Conservation (phyloP, 2,888 invertebrate genomes). For the Agrotis exclamationis region DNA sequence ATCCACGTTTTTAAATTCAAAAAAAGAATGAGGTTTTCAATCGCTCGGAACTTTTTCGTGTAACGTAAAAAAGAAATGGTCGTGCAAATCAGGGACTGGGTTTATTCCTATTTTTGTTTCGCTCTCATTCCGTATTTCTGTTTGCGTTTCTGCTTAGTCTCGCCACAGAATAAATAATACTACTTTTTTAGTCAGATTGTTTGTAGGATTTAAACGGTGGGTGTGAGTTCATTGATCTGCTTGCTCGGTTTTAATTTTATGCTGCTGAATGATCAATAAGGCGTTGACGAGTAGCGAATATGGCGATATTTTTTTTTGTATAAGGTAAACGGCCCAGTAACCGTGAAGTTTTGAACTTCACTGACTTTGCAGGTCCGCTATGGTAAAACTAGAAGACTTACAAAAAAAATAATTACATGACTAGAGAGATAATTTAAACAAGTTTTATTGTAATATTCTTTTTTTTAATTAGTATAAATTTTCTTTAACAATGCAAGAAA, state of each 20-base stretch:
- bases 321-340: too few species aligned
- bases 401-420: too few species aligned
- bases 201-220: slow-evolving; percentile 28
- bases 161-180: slow-evolving; percentile 39
- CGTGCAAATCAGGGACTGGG: slow-evolving; percentile 26
- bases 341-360: too few species aligned
- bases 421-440: too few species aligned
- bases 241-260: slow-evolving; percentile 32
- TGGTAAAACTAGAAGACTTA: too few species aligned
- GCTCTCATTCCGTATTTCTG: slow-evolving; percentile 40
- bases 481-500: too few species aligned
- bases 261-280: slow-evolving; percentile 17
- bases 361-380: too few species aligned
- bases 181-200: slow-evolving; percentile 32
- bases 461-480: too few species aligned
- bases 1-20: slow-evolving; percentile 6
- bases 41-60: slow-evolving; percentile 14
- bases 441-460: too few species aligned
- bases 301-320: not conserved
- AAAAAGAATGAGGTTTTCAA: not conserved
- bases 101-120: slow-evolving; percentile 45
- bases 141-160: slow-evolving; percentile 55
- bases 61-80: not conserved
- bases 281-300: not conserved
- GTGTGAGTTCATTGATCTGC: slow-evolving; percentile 44